Base-by-base conservation (phyloP, 2,113 vertebrate genomes). In the rat (Rattus norvegicus) region DNA sequence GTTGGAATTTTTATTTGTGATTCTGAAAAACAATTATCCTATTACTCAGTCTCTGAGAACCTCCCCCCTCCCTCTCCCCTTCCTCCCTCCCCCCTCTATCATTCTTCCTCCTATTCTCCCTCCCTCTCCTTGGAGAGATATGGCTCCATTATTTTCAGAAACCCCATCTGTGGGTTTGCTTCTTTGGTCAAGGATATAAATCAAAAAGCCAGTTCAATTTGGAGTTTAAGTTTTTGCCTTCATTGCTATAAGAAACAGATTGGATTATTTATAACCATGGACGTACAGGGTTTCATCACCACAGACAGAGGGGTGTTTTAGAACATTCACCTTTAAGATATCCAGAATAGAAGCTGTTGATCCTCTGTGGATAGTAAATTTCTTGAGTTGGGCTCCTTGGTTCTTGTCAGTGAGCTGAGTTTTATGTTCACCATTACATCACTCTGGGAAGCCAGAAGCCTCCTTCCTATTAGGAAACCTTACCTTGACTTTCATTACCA, bases 301-400 rank as follows among this genome's bases (percentile, higher is more conserved):
- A 56, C 11, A 67, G 98, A 97, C 22, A 69, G 98, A 97, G 97
- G 97, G 88, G 24, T 95, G 93, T 97, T 99, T 98, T 98, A 98
- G 97, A 98, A 93, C 96, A 85, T 97, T 98, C 98, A 98, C 98
- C 97, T 98, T 98, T 98, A 96, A 98, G 98, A 93, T 97, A 98
- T 98, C 98, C 98, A 98, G 98, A 98, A 98, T 96, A 84, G 97
- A 98, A 98, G 97, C 97, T 97, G 97, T 98, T 95, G 97, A 98
- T 98, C 98, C 97, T 98, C 61, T 72, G 98, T 98, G 98, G 98
- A 98, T 97, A 98, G 97, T 98, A 99, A 98, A 99, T 99, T 98
- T 98, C 98, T 97, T 75, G 98, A 98, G 95, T 96, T 97, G 95
- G 95, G 59, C 96, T 97, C 94, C 96, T 97, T 97, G 93, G 97